Evolutionary conservation across 1,140 invertebrate genomes (phyloP).

Genomic region (Phenacoccus solenopsis): DNA sequence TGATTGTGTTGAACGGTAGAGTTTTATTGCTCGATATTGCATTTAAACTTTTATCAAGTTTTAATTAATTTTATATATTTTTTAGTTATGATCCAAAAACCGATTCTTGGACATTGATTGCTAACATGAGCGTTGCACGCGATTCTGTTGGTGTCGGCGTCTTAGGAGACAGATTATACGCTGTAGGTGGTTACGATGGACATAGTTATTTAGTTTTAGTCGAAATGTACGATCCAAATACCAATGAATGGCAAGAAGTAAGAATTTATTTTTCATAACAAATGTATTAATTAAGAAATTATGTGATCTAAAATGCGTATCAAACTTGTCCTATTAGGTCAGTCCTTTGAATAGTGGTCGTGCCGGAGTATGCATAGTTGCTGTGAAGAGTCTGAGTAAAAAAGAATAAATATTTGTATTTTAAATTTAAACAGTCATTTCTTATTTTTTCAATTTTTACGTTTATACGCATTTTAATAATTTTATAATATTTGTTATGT

Average conservation of each 20-base stretch:
- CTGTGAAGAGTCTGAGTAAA: constrained; percentile 31
- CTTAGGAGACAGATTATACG: constrained; percentile 75
- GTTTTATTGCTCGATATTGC: too few relatives aligned
- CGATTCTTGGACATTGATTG: constrained; percentile 81
- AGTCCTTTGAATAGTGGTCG: constrained; percentile 62
- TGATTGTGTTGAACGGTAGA: constrained; percentile 80
- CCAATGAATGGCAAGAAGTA: constrained; percentile 62
- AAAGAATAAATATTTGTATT: not conserved
- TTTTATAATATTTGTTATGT: not conserved
- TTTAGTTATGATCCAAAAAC: constrained; percentile 55
- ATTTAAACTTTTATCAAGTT: too few relatives aligned
- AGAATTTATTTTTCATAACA: too few relatives aligned
- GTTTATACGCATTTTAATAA: too few relatives aligned
- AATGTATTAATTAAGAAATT: too few relatives aligned
- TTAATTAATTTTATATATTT: constrained; percentile 11
- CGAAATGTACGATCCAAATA: constrained; percentile 83
- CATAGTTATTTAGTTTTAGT: constrained; percentile 78
- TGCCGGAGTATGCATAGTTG: constrained; percentile 76
- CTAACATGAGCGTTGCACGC: constrained; percentile 67
- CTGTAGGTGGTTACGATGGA: constrained; percentile 93
- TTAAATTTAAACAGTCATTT: not conserved
- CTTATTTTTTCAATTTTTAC: not conserved
- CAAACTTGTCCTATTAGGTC: constrained; percentile 36
- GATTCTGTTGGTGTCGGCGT: constrained; percentile 86
- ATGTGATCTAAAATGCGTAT: too few relatives aligned